These are phyloP conservation scores for Papilio protenor DNA, from an alignment of 2,888 invertebrate species.

Conservation along the genomic window DNA sequence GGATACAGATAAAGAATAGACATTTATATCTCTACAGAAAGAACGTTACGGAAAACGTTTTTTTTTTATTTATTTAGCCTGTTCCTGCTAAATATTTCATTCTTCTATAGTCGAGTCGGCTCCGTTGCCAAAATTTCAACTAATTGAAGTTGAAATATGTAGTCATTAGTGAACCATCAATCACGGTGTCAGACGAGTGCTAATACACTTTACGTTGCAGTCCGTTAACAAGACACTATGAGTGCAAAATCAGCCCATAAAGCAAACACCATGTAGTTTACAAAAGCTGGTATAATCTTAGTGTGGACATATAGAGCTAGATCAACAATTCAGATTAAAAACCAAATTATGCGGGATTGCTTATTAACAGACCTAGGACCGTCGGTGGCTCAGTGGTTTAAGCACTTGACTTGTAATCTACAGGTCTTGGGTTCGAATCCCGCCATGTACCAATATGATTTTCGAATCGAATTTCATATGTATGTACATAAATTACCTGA, in stretches of 20 bases:
- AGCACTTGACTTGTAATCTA: too few species aligned
- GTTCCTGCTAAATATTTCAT: conserved; percentile 11
- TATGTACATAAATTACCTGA: too few species aligned
- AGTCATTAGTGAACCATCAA: conserved; percentile 42
- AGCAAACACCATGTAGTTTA: background rate
- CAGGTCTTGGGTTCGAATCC: too few species aligned
- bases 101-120: conserved; percentile 5
- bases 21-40: background rate
- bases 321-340: background rate
- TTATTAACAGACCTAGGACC: too few species aligned
- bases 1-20: too few species aligned
- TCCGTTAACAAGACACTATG: background rate
- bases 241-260: conserved; percentile 2
- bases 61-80: conserved; percentile 7
- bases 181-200: conserved; percentile 33
- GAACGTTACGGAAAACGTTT: background rate
- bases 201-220: conserved; percentile 15
- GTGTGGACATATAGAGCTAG: background rate
- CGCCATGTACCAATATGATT: too few species aligned
- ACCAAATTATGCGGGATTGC: background rate
- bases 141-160: conserved; percentile 35
- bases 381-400: too few species aligned
- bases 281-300: background rate
- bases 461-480: too few species aligned
- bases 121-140: conserved; percentile 38